Evolutionary conservation across 2,888 invertebrate genomes (phyloP).

Genomic region (Timema cristinae): DNA sequence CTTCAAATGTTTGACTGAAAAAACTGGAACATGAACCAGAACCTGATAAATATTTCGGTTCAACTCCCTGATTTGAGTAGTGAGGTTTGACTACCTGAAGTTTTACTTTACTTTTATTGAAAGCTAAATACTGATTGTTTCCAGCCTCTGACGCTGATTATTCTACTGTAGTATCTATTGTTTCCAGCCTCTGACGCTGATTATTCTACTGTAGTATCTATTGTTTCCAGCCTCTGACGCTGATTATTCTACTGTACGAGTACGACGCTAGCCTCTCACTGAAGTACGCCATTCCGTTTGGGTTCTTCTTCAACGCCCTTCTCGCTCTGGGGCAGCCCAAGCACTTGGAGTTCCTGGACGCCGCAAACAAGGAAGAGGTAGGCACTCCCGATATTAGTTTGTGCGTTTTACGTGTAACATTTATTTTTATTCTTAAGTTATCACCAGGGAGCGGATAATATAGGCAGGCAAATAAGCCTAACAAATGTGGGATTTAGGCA

Average conservation of each 20-base stretch:
- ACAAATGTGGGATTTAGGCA: no score
- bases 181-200: conserved; percentile 32
- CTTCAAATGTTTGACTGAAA: no score
- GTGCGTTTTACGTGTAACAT: neutral
- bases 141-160: conserved; percentile 31
- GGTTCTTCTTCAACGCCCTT: conserved; percentile 28
- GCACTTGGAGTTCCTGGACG: conserved; percentile 48
- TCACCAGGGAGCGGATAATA: no score
- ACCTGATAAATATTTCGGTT: no score
- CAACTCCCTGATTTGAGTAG: no score
- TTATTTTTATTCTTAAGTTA: no score
- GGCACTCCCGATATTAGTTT: neutral
- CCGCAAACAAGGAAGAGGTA: conserved; percentile 41
- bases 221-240: conserved; percentile 31
- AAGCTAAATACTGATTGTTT: conserved; percentile 24
- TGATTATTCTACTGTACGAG: conserved; percentile 27
- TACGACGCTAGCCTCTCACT: conserved; percentile 28
- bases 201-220: conserved; percentile 22
- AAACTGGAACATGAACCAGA: no score
- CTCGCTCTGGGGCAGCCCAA: conserved; percentile 28
- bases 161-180: conserved; percentile 23
- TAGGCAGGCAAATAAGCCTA: no score
- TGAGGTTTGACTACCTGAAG: no score
- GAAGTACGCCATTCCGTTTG: conserved; percentile 30
- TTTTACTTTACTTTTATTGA: conserved; percentile 26